Evolutionary conservation across 1,140 invertebrate genomes (phyloP).

Genomic region (Bradynema listronoti): DNA sequence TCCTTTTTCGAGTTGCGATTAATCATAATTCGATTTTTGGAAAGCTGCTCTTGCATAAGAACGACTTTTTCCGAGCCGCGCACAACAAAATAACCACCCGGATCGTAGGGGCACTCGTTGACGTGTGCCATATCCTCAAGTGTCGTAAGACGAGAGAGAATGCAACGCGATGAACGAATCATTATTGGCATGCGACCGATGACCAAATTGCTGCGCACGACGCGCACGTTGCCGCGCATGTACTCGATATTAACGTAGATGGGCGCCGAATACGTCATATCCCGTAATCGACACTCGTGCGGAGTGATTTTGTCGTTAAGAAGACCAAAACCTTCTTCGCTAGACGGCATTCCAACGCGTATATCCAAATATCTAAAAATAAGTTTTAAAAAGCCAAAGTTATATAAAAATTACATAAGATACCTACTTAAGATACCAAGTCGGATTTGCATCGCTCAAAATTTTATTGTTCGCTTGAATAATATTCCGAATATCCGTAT

Average conservation of each 20-base stretch:
- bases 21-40: conserved; percentile 89
- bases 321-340: conserved; percentile 85
- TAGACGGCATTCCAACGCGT: conserved; percentile 78
- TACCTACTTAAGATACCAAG: conserved; percentile 85
- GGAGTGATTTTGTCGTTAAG: conserved; percentile 75
- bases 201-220: conserved; percentile 76
- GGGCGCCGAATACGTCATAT: conserved; percentile 94
- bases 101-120: conserved; percentile 95
- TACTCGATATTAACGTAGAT: conserved; percentile 97
- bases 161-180: conserved; percentile 63
- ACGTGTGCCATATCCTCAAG: conserved; percentile 78
- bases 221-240: conserved; percentile 77
- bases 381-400: background rate
- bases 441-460: conserved; percentile 82
- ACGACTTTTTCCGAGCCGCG: conserved; percentile 80
- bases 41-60: conserved; percentile 93
- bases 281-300: conserved; percentile 89
- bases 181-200: conserved; percentile 98
- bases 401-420: background rate
- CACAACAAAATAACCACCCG: conserved; percentile 97
- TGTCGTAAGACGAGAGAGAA: conserved; percentile 47
- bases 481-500: conserved; percentile 96
- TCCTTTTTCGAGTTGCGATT: conserved; percentile 73
- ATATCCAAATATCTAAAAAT: conserved; percentile 72
- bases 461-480: conserved; percentile 88